Conservation (phyloP, 2,797 vertebrate genomes). For the Netta rufina region DNA sequence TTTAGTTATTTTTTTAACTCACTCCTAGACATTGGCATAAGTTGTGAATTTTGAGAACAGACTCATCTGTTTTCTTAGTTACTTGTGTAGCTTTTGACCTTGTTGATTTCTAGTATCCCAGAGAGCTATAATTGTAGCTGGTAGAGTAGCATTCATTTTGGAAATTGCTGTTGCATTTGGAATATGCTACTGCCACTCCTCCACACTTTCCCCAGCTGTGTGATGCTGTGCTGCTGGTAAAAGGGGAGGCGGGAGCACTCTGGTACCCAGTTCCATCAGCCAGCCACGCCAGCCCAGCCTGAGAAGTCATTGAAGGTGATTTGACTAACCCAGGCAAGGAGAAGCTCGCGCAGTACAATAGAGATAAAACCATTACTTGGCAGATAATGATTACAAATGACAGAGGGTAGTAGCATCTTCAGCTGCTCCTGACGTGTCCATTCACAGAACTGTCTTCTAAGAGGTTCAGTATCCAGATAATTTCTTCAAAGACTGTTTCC, state of each 20-base stretch:
- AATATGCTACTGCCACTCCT: constrained; percentile 18
- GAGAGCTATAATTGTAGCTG: constrained; percentile 46
- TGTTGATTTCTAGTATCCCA: constrained; percentile 7
- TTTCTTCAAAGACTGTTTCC: neutral
- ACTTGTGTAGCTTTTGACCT: constrained; percentile 49
- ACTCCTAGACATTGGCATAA: neutral
- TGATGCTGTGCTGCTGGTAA: neutral
- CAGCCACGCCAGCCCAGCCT: neutral
- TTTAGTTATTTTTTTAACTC: constrained; percentile 21
- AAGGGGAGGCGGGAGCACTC: neutral
- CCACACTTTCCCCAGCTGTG: constrained; percentile 21
- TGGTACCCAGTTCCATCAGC: neutral
- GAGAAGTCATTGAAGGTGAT: neutral
- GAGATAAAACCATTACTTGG: neutral
- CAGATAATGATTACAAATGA: neutral
- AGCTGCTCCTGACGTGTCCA: neutral
- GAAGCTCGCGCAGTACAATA: neutral
- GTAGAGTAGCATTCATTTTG: constrained; percentile 47
- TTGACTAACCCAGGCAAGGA: neutral
- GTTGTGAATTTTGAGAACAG: constrained; percentile 28
- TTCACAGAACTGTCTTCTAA: neutral
- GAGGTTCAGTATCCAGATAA: neutral
- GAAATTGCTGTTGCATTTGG: constrained; percentile 51
- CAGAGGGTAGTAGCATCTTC: neutral
- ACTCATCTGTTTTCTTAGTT: constrained; percentile 39